Base-by-base conservation (phyloP, 2,113 vertebrate genomes). In the Macaca mulatta region DNA sequence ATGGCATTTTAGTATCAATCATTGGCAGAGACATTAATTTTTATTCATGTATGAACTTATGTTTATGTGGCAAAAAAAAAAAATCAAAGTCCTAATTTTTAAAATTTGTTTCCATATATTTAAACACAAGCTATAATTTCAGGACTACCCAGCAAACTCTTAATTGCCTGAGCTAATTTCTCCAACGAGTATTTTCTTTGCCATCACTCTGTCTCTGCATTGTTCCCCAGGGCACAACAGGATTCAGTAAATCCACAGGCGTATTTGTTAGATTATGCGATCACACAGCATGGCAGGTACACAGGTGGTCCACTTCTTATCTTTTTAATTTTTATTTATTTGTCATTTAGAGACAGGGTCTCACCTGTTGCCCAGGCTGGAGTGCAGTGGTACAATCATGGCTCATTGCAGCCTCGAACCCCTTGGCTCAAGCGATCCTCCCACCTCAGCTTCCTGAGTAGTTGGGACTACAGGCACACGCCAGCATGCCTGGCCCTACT, bases 91-190 rank as follows among this genome's bases (percentile, higher is more conserved):
- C 80, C 93, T 95, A 92, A 94, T 96, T 88, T 95, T 90, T 94
- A 45, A 20, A 82, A 95, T 97, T 97, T 97, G 92, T 96, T 93
- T 95, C 40, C 61, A 86, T 94, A 83, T 81, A 95, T 94, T 90
- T 87, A 89, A 78, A 93, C 30, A 81, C 40, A 96, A 94, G 79
- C 90, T 96, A 45, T 89, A 89, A 97, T 95, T 94, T 96, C 78
- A 69, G 75, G 38, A 77, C 74, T 85, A 43, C 40, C 38, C 57
- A 93, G 67, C 67, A 94, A 85, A 70, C 55, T 96, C 90, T 90
- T 59, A 94, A 94, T 83, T 89, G 61, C 61, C 74, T 83, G 38
- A 70, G 78, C 69, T 96, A 86, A 96, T 92, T 95, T 95, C 82
- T 69, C 91, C 83, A 80, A 30, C 20, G 59, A 93, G 43, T 8